Evolutionary conservation across 2,797 vertebrate species (phyloP).

Genomic region (Coccyzus lansbergi): DNA sequence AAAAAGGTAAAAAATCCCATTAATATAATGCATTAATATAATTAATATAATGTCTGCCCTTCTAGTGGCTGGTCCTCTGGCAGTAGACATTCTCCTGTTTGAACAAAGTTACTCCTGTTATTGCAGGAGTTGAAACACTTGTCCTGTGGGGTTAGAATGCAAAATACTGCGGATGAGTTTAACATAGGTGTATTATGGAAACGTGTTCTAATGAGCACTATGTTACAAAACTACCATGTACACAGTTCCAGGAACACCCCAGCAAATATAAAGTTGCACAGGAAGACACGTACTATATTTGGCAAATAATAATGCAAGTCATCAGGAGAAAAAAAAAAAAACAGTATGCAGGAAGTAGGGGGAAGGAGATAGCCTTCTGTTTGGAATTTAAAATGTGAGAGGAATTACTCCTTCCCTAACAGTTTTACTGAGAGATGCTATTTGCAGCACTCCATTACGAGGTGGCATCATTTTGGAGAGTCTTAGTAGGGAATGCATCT

Average conservation of each 20-base stretch:
- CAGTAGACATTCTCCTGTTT: neutral
- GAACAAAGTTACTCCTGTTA: neutral
- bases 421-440: neutral
- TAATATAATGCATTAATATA: accelerated
- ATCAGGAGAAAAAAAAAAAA: neutral
- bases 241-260: neutral
- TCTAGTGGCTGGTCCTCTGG: neutral
- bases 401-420: neutral
- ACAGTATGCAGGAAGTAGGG: neutral
- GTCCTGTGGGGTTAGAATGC: neutral
- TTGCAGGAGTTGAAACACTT: neutral
- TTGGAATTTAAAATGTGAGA: neutral
- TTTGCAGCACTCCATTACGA: neutral
- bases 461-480: neutral
- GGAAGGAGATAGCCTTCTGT: neutral
- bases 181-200: neutral
- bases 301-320: constrained; percentile 8
- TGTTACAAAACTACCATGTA: neutral
- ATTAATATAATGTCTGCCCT: too few relatives aligned
- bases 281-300: constrained; percentile 3
- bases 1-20: neutral
- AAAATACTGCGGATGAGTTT: neutral
- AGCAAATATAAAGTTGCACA: neutral
- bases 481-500: neutral
- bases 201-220: neutral